Conservation (phyloP, 2,888 invertebrate species). For the Apamea monoglypha region DNA sequence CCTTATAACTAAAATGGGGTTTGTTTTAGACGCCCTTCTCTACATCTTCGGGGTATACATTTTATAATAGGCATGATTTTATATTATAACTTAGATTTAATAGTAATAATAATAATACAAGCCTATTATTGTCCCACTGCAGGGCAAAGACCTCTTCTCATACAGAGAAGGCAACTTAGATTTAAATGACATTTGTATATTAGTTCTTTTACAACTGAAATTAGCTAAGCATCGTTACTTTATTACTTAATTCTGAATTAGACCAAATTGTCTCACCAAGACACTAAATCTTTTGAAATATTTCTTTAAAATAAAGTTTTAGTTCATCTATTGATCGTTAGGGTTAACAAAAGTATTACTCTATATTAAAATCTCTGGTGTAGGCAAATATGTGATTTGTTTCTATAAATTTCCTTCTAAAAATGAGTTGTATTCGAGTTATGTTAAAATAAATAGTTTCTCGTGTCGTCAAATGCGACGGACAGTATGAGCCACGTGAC, state of each 20-base stretch:
- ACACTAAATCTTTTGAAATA: not conserved
- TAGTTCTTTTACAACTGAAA: not conserved
- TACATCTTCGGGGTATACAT: not conserved
- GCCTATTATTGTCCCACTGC: not conserved
- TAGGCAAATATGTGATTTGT: not conserved
- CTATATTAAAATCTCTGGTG: too few species aligned
- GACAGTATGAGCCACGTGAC: slow-evolving; percentile 45
- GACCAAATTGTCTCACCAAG: not conserved
- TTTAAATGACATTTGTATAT: not conserved
- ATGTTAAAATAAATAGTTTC: not conserved
- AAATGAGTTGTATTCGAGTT: not conserved
- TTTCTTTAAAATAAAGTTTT: not conserved
- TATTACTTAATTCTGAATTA: not conserved
- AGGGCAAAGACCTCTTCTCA: not conserved
- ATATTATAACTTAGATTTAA: not conserved
- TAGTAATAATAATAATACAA: not conserved
- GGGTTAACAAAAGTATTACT: not conserved
- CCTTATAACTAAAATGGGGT: not conserved
- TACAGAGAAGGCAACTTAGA: not conserved
- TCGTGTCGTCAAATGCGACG: slow-evolving; percentile 34
- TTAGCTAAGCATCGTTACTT: not conserved
- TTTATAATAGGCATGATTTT: not conserved
- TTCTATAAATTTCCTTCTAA: not conserved
- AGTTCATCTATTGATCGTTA: not conserved
- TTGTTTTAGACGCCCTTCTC: too few species aligned